These are phyloP conservation scores for Grallaria varia DNA, from an alignment of 2,113 vertebrate genomes.

Conservation along the genomic window DNA sequence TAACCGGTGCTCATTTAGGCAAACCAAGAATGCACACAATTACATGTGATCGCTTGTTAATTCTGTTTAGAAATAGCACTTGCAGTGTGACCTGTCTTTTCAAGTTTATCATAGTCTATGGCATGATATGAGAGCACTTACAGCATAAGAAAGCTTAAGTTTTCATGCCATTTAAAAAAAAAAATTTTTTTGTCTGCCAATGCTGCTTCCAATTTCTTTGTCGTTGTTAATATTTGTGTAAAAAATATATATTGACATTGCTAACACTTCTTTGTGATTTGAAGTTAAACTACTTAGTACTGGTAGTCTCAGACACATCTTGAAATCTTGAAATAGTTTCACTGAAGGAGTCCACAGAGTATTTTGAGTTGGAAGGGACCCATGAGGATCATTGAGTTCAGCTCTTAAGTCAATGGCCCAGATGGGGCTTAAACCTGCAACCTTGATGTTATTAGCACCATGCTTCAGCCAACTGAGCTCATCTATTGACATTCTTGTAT, in stretches of 20 bases:
- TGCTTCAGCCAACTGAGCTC: background rate
- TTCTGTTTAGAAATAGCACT: background rate
- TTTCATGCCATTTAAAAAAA: background rate
- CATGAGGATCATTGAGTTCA: background rate
- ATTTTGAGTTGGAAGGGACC: background rate
- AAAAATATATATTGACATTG: background rate
- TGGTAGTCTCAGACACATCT: background rate
- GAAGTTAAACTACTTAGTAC: background rate
- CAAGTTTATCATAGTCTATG: background rate
- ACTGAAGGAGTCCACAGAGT: background rate
- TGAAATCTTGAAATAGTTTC: background rate
- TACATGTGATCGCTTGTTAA: background rate
- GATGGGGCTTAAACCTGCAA: background rate
- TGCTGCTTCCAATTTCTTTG: background rate
- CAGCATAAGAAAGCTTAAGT: background rate
- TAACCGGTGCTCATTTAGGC: background rate
- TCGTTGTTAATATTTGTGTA: background rate
- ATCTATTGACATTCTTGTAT: background rate
- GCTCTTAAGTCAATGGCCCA: background rate
- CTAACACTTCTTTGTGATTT: background rate
- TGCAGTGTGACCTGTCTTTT: background rate
- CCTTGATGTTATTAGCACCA: too few species aligned
- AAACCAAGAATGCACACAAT: slow-evolving; percentile 2
- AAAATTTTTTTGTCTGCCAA: background rate
- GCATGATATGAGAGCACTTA: background rate